Evolutionary conservation across 2,113 vertebrate species (phyloP).

Genomic region (Cyanoramphus novaezelandiae): DNA sequence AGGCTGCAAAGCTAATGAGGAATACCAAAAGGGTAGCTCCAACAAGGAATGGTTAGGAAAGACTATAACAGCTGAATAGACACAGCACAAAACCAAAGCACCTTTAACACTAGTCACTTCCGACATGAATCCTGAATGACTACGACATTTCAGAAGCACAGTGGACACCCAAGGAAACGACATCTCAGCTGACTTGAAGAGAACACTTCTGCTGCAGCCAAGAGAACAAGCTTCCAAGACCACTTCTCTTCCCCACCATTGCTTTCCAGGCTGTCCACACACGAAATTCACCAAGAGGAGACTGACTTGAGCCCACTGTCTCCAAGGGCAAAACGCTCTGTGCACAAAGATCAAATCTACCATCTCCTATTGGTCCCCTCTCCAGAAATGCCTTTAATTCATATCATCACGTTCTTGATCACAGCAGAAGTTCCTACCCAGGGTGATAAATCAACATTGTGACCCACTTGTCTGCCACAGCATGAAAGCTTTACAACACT

Average conservation of each 20-base stretch:
- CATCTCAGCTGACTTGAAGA: background rate
- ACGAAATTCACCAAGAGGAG: background rate
- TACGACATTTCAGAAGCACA: background rate
- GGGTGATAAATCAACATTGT: background rate
- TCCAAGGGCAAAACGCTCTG: background rate
- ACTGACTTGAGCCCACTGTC: background rate
- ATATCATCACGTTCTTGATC: background rate
- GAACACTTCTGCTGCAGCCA: background rate
- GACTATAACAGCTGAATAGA: fast-evolving
- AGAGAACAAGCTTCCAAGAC: background rate
- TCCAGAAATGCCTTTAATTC: background rate
- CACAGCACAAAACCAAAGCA: background rate
- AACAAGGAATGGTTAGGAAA: background rate
- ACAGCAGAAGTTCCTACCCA: background rate
- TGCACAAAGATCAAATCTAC: background rate
- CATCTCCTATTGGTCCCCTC: background rate
- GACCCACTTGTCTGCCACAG: constrained; percentile 8
- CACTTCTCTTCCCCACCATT: background rate
- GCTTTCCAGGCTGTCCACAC: background rate
- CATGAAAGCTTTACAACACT: background rate
- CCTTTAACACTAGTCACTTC: background rate
- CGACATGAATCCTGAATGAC: background rate
- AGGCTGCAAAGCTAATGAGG: background rate
- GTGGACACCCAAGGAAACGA: background rate
- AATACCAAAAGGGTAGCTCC: background rate